Conservation (phyloP, 2,113 vertebrate species). For the Laticauda laticaudata region DNA sequence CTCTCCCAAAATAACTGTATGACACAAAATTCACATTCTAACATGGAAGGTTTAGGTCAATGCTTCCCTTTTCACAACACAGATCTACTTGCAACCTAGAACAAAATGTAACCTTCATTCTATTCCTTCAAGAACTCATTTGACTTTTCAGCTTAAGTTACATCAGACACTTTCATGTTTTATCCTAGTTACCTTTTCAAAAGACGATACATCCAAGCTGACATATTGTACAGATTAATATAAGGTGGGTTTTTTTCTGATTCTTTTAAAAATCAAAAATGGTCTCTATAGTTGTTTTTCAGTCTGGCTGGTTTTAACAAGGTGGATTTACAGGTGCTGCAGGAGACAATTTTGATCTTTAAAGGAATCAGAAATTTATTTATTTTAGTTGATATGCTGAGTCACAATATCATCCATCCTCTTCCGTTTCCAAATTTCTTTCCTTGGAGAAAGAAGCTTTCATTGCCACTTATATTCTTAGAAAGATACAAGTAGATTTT, state of each 20-base stretch:
- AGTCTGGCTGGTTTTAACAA: not conserved
- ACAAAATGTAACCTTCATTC: not conserved
- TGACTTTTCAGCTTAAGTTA: not conserved
- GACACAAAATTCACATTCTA: not conserved
- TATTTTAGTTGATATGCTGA: not conserved
- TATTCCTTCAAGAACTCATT: not conserved
- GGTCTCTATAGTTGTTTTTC: not conserved
- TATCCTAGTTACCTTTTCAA: not conserved
- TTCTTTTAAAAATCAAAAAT: not conserved
- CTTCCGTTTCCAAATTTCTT: not conserved
- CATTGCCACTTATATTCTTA: not conserved
- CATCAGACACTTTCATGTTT: not conserved
- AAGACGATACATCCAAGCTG: not conserved
- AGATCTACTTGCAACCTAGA: not conserved
- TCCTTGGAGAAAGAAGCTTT: not conserved
- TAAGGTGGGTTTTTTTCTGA: not conserved
- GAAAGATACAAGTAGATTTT: not conserved
- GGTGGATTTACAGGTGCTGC: not conserved
- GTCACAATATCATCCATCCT: not conserved
- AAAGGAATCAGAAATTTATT: not conserved
- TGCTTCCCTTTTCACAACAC: not conserved
- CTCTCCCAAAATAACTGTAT: not conserved
- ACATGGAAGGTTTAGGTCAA: not conserved
- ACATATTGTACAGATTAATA: not conserved
- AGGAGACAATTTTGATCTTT: not conserved